Base-by-base conservation (phyloP, 2,888 invertebrate genomes). In the Oxytorus armatus region DNA sequence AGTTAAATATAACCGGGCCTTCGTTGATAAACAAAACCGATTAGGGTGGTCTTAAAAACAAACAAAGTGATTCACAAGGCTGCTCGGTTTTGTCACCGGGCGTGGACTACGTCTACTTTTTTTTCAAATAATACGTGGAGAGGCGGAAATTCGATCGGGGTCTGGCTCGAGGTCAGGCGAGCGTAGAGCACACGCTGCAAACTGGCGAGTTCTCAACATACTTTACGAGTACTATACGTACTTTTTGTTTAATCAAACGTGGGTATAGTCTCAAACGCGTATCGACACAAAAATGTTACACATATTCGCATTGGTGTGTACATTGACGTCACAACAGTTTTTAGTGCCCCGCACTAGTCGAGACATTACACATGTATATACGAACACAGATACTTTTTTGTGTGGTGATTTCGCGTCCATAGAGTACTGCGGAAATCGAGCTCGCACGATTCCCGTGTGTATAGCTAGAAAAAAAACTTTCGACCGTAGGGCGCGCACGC, bases 91-190 rank as follows among this genome's bases (percentile, higher is more conserved):
- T 74, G 75, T 75, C 59, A 75, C 42, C 39, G 53, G 55, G 33
- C 29, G 55, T 44, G 33, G 29, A 47, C 42, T 36, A 7, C n/a
- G 14, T 53, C 23, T 53, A 14, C 10, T 14, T 16, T 16, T 47
- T 57, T n/a, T 66, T 33, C 2, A 33, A 47, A 36, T 66, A 1
- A 47, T 1, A 65, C 29, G 21, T 49, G 66, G 70, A 81, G 81
- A 82, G 81, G 79, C 80, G 81, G 80, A 83, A 84, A 83, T 84
- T 84, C 84, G 84, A 84, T 84, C 83, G 80, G 77, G 77, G 79
- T 78, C 75, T 76, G 79, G 44, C 77, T 84, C 81, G 83, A 84
- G 84, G 84, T 83, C 81, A 80, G 47, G 65, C 77, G 69, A 63
- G 63, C 59, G 53, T 66, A 69, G 29, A 57, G 61, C 57, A 21